These are phyloP conservation scores for Eurytoma adleriae DNA, from an alignment of 2,888 invertebrate species.

Conservation along the genomic window DNA sequence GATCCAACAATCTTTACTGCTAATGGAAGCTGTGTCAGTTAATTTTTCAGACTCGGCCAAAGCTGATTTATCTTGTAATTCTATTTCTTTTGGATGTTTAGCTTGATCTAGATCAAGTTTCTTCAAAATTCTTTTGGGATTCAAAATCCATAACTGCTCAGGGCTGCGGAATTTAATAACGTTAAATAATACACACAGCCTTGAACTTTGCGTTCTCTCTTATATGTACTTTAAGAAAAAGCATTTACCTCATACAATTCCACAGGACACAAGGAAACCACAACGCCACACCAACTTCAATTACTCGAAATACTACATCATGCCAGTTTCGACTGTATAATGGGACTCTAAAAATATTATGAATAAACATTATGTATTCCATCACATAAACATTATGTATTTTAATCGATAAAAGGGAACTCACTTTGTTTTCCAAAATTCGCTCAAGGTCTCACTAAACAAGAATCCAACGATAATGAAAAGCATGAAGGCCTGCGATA, in stretches of 20 bases:
- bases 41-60: slow-evolving; percentile 64
- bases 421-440: slow-evolving; percentile 95
- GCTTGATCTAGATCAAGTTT: slow-evolving; percentile 76
- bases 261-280: slow-evolving; percentile 98
- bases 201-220: too few relatives aligned
- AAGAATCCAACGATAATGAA: slow-evolving; percentile 93
- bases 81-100: slow-evolving; percentile 70
- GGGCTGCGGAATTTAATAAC: slow-evolving; percentile 77
- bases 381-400: background rate
- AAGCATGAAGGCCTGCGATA: slow-evolving; percentile 94
- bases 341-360: slow-evolving; percentile 82
- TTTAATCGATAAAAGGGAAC: slow-evolving; percentile 64
- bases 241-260: slow-evolving; percentile 89
- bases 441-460: slow-evolving; percentile 92
- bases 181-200: too few relatives aligned
- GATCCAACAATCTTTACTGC: slow-evolving; percentile 92
- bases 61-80: slow-evolving; percentile 69
- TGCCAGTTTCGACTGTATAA: slow-evolving; percentile 94
- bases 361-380: slow-evolving; percentile 2
- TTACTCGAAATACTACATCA: slow-evolving; percentile 92
- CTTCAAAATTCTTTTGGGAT: slow-evolving; percentile 91
- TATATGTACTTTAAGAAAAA: background rate
- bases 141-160: slow-evolving; percentile 94
- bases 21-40: slow-evolving; percentile 76
- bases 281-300: slow-evolving; percentile 94